Evolutionary conservation across 2,888 invertebrate genomes (phyloP), one percentile per base, ranked within the genome.

Genomic region (Polietes domitor): DNA sequence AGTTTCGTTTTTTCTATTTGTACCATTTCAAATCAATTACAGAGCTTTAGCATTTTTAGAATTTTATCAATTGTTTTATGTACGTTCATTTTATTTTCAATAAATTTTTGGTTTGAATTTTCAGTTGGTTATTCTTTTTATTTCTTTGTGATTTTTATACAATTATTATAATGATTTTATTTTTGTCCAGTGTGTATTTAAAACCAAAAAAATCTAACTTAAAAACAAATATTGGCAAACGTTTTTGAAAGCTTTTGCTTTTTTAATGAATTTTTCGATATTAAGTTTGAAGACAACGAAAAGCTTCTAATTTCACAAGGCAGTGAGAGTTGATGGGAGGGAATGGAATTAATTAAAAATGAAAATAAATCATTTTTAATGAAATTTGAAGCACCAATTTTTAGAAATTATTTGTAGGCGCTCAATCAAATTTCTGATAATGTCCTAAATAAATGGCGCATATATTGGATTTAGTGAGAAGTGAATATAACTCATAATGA

Each of bases 11-110:
- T 26, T 26, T 65, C 37, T 61, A 32, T 77, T 73, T 41, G 61
- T 43, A 78, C 76, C 73, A 83, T 76, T 75, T 83, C 41, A 80
- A 83, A 83, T 75, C 80, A 83, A 80, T 83, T 80, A 80, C 83
- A 83, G 83, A 83, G 80, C 83, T 83, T 80, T 75, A 80, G 80
- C 83, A 77, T 75, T 78, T 58, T 76, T 43, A 77, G 26, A 41
- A 75, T 17, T 65, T 70, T n/a, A 12, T 41, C 7, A 65, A 53
- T 43, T n/a, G n/a, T 47, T 70, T 41, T 43, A 21, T 61, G 55
- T 55, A 37, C 17, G 43, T 50, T 53, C 28, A 37, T 24, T 15
- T 47, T 32, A 37, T 37, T n/a, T n/a, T 47, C 24, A 26, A 17
- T 43, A n/a, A 37, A 0, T 63, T 47, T 21, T 47, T 43, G 17